phyloP scores from a whole-genome alignment of 2,113 vertebrate genomes.

The Xenopus laevis region DNA sequence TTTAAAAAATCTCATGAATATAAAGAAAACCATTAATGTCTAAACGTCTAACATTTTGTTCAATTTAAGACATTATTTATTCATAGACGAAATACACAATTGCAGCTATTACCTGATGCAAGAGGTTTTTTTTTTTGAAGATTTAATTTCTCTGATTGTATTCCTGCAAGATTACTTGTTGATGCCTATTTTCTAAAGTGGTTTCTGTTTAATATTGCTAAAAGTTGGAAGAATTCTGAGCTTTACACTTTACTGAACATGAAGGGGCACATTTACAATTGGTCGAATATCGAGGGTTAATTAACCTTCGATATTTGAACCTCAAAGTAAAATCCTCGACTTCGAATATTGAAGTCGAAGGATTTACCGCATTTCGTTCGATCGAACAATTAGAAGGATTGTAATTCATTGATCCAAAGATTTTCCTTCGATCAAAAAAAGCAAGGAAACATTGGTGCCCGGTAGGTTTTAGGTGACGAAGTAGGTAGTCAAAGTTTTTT shows the following conservation, averaged over 20 bases:
- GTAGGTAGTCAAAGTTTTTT: too few species aligned
- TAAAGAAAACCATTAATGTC: conserved; percentile 6
- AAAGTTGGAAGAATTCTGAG: neutral
- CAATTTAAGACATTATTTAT: neutral
- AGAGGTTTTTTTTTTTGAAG: neutral
- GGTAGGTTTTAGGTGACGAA: too few species aligned
- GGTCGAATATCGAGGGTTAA: too few species aligned
- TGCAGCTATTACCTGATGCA: conserved; percentile 6
- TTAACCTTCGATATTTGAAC: too few species aligned
- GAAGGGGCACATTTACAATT: too few species aligned
- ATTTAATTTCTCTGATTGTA: conserved; percentile 5
- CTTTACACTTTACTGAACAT: neutral
- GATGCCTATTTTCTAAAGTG: neutral
- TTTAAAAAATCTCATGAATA: neutral
- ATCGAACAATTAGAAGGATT: too few species aligned
- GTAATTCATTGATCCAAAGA: too few species aligned
- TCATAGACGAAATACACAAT: conserved; percentile 4
- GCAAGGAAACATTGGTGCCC: too few species aligned
- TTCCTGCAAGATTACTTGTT: neutral
- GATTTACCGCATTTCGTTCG: too few species aligned
- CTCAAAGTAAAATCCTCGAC: too few species aligned
- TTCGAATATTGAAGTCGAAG: too few species aligned
- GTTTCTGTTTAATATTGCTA: neutral
- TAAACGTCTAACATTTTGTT: neutral
- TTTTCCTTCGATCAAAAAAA: too few species aligned